These are phyloP conservation scores for Troides helena DNA, from an alignment of 2,888 invertebrate genomes.

Conservation along the genomic window DNA sequence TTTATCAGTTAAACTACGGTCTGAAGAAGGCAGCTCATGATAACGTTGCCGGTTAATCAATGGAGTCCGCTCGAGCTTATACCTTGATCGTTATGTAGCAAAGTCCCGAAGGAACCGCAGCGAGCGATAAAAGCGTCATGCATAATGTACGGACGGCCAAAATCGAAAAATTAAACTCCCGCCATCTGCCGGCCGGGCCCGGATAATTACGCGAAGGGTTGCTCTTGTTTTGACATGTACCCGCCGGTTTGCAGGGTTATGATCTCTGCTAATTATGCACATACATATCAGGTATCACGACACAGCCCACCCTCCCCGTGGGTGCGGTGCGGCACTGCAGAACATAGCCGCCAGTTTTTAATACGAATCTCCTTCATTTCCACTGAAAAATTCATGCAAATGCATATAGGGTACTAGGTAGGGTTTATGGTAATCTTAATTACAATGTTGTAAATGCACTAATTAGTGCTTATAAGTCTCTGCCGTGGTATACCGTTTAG, in stretches of 20 bases:
- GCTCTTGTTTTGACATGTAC: constrained; percentile 53
- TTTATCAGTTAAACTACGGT: no score
- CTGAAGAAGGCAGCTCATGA: no score
- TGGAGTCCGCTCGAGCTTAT: constrained; percentile 38
- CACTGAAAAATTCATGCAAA: background rate
- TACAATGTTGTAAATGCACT: background rate
- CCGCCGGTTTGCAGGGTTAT: constrained; percentile 53
- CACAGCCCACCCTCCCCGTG: constrained; percentile 33
- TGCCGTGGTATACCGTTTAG: no score
- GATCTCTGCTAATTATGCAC: constrained; percentile 60
- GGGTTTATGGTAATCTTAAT: background rate
- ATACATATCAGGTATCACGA: constrained; percentile 43
- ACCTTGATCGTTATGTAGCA: constrained; percentile 33
- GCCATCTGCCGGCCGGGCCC: constrained; percentile 67
- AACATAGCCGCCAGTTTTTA: background rate
- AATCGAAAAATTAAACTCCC: constrained; percentile 79
- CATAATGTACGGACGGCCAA: constrained; percentile 76
- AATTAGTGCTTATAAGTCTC: no score
- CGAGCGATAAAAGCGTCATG: constrained; percentile 78
- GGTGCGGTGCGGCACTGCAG: background rate
- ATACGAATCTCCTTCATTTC: background rate
- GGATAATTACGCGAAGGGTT: constrained; percentile 60
- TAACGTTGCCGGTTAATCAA: background rate
- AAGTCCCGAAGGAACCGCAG: constrained; percentile 74
- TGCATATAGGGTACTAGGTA: no score